A percentile compares a stretch with the other conserved stretches of the same genome.
Evolutionary conservation across 2,113 vertebrate genomes (phyloP).

Genomic region (Paraplagusia blochii): DNA sequence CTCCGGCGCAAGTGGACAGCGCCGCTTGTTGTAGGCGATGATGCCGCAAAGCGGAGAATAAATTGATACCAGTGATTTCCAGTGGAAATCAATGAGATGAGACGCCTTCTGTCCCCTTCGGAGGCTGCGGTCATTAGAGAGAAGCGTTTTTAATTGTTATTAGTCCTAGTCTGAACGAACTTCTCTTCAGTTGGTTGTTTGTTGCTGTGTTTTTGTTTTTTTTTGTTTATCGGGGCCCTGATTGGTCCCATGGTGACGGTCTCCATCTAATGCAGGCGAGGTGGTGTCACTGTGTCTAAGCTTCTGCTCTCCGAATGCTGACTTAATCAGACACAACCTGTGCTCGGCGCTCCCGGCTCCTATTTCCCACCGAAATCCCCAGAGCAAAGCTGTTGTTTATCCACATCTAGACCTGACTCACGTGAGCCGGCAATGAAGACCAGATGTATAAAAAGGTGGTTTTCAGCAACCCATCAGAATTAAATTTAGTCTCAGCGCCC

Average conservation of each 20-base stretch:
- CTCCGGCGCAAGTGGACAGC: constrained; percentile 22
- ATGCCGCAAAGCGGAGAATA: constrained; percentile 13
- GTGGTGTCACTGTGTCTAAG: constrained; percentile 28
- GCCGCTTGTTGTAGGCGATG: constrained; percentile 10
- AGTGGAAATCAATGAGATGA: constrained; percentile 53
- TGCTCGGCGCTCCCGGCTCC: constrained; percentile 13
- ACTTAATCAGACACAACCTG: constrained; percentile 49
- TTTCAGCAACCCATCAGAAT: constrained; percentile 29
- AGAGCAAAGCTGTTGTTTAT: constrained; percentile 19
- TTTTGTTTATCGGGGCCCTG: constrained; percentile 27
- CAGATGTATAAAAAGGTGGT: too few relatives aligned
- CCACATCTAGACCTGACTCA: constrained; percentile 44
- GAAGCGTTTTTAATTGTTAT: constrained; percentile 32
- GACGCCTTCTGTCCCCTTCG: constrained; percentile 18
- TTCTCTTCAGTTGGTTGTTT: constrained; percentile 27
- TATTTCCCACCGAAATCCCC: constrained; percentile 20
- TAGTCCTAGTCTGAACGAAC: constrained; percentile 25
- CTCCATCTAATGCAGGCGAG: constrained; percentile 34
- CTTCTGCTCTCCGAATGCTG: constrained; percentile 18
- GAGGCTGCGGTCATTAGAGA: constrained; percentile 33
- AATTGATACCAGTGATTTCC: constrained; percentile 43
- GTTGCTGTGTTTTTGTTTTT: constrained; percentile 35
- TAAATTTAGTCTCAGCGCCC: constrained; percentile 42
- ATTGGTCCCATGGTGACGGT: constrained; percentile 46
- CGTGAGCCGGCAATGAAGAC: too few relatives aligned